phyloP scores from a whole-genome alignment of 2,888 invertebrate species.

The Agonopterix arenella region DNA sequence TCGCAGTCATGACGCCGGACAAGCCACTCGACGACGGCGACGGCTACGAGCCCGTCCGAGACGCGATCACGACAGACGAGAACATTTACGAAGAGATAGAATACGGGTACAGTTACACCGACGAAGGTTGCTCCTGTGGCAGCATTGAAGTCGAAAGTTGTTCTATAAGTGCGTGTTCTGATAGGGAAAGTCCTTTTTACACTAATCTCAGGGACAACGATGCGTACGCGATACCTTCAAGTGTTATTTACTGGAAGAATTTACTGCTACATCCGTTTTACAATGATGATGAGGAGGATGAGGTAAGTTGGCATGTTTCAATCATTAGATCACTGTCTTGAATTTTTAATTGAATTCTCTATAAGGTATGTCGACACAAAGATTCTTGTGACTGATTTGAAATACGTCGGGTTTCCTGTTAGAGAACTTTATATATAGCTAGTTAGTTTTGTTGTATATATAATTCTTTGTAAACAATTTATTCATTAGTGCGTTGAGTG shows the following conservation, averaged over 20 bases:
- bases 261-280: conserved; percentile 63
- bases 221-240: conserved; percentile 64
- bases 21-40: conserved; percentile 64
- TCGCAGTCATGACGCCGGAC: conserved; percentile 62
- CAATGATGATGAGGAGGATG: conserved; percentile 75
- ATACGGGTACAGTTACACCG: conserved; percentile 55
- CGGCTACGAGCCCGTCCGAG: conserved; percentile 66
- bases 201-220: conserved; percentile 66
- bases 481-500: too few relatives aligned
- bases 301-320: conserved; percentile 40
- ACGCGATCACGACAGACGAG: conserved; percentile 58
- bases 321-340: neutral
- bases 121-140: conserved; percentile 66
- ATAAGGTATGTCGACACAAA: neutral
- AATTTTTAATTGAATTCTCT: neutral
- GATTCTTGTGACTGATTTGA: neutral
- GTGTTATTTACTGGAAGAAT: conserved; percentile 75
- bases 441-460: neutral
- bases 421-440: neutral
- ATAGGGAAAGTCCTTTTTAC: conserved; percentile 64
- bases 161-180: conserved; percentile 61
- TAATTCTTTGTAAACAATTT: too few relatives aligned
- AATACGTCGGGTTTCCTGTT: neutral
- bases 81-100: conserved; percentile 72
- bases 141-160: conserved; percentile 69